Conservation (phyloP, 2,113 vertebrate genomes). For the Nannospalax galili region DNA sequence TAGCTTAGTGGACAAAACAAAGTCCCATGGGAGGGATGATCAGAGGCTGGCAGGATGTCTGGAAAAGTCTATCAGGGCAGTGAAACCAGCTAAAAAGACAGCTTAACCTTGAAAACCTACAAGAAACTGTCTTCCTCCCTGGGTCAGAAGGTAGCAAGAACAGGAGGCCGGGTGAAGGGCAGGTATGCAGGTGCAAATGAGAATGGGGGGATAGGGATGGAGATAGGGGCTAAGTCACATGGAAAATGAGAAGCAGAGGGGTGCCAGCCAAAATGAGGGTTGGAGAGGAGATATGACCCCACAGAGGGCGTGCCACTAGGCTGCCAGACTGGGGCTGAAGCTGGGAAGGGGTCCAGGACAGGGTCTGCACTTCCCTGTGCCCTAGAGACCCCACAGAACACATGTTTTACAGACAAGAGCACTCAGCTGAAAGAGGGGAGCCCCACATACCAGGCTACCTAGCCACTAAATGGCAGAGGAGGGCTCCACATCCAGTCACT, state of each 20-base stretch:
- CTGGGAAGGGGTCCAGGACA: not conserved
- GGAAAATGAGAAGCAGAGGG: not conserved
- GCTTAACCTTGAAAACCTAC: not conserved
- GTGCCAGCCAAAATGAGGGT: not conserved
- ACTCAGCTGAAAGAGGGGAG: not conserved
- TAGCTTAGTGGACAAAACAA: not conserved
- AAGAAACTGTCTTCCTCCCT: no score
- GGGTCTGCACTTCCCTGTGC: not conserved
- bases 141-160: not conserved
- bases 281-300: not conserved
- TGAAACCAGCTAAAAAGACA: not conserved
- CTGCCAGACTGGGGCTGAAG: not conserved
- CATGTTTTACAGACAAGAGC: not conserved
- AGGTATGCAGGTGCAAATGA: not conserved
- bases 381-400: not conserved
- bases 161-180: not conserved
- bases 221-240: not conserved
- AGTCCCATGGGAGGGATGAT: not conserved
- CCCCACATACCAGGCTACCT: not conserved
- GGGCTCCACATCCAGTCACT: not conserved
- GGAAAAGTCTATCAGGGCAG: not conserved
- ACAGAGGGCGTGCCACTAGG: not conserved
- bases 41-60: not conserved
- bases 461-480: not conserved
- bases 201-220: not conserved